phyloP scores from a whole-genome alignment of 1,140 invertebrate genomes.

The Orius laevigatus region DNA sequence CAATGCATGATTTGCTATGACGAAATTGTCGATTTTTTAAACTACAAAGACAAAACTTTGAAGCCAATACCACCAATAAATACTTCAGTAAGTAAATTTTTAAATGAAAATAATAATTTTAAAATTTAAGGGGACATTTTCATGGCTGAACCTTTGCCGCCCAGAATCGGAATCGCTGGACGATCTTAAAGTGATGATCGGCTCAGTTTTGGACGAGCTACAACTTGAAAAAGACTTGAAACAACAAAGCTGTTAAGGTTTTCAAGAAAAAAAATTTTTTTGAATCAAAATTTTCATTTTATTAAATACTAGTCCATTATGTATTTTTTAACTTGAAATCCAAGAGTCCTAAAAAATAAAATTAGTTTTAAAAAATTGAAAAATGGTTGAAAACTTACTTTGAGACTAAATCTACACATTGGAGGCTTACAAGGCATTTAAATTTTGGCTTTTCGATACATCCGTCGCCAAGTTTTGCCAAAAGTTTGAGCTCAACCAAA shows the following conservation, averaged over 20 bases:
- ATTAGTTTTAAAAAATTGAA: not conserved
- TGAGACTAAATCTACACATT: constrained; percentile 48
- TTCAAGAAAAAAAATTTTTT: not conserved
- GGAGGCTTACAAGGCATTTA: constrained; percentile 53
- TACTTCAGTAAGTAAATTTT: constrained; percentile 15
- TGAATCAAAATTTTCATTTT: not conserved
- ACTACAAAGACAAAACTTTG: constrained; percentile 17
- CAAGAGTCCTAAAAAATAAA: constrained; percentile 34
- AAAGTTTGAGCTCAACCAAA: constrained; percentile 39
- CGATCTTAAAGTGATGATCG: not conserved
- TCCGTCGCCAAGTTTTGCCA: constrained; percentile 42
- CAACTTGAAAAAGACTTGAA: constrained; percentile 9
- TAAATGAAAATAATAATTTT: not conserved
- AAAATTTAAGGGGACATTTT: not conserved
- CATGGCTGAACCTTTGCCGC: not conserved
- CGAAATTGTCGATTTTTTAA: constrained; percentile 17
- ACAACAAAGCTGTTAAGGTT: constrained; percentile 1
- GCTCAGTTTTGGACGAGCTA: constrained; percentile 3
- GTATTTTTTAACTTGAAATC: constrained; percentile 56
- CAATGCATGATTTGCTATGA: constrained; percentile 11
- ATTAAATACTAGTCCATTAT: constrained; percentile 24
- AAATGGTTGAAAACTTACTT: constrained; percentile 25
- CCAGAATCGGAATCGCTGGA: not conserved
- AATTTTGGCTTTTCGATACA: constrained; percentile 49
- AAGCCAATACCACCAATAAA: constrained; percentile 13